These are phyloP conservation scores for Malacosoma neustria DNA, from an alignment of 2,888 invertebrate species.

Conservation along the genomic window DNA sequence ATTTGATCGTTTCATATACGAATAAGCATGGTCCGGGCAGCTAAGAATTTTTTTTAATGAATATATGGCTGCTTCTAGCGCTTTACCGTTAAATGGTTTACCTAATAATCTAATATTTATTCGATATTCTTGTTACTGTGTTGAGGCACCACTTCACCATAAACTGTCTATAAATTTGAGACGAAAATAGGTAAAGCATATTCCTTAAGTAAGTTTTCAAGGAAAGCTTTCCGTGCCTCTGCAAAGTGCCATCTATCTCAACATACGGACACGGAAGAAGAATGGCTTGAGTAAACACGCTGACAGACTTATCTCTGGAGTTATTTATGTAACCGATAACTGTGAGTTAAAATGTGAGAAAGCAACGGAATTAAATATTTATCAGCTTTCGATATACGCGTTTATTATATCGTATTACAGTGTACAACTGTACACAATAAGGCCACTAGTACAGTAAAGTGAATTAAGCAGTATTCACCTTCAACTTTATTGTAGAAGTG, in stretches of 20 bases:
- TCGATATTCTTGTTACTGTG: too few relatives aligned
- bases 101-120: too few relatives aligned
- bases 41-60: too few relatives aligned
- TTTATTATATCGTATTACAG: slow-evolving; percentile 7
- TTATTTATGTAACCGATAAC: slow-evolving; percentile 38
- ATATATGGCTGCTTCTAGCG: too few relatives aligned
- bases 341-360: slow-evolving; percentile 23
- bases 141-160: too few relatives aligned
- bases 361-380: slow-evolving; percentile 10
- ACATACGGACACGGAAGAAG: slow-evolving; percentile 18
- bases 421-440: neutral
- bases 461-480: too few relatives aligned
- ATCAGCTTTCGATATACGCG: slow-evolving; percentile 12
- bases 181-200: neutral
- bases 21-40: too few relatives aligned
- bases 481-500: too few relatives aligned
- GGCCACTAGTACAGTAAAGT: too few relatives aligned
- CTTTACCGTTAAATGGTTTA: too few relatives aligned
- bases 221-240: neutral
- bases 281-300: slow-evolving; percentile 29
- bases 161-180: too few relatives aligned
- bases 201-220: neutral
- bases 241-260: slow-evolving; percentile 1
- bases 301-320: slow-evolving; percentile 30
- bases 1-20: too few relatives aligned